Base-by-base conservation (phyloP, 2,888 invertebrate genomes). In the Harpagoxenus sublaevis region DNA sequence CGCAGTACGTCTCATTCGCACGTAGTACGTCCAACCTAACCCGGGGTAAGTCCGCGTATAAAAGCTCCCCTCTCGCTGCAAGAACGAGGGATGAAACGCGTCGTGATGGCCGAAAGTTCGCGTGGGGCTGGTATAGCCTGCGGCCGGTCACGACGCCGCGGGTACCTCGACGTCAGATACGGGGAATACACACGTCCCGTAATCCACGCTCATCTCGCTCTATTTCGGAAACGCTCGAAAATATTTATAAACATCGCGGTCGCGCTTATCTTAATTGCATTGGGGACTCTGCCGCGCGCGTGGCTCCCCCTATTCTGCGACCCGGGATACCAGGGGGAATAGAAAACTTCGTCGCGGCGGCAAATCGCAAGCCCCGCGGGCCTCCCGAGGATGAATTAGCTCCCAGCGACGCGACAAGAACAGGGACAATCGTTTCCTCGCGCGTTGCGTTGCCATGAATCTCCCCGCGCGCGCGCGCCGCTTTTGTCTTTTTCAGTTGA, bases 261-360 rank as follows among this genome's bases (percentile, higher is more conserved):
- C 70, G 82, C 74, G 87, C 92, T 92, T 93, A 93, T 93, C 93
- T 93, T 93, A 93, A 93, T 92, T 92, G 90, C 91, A 88, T 90
- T 91, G 90, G 86, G 86, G 89, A 90, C 89, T 90, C 78, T n/a
- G 23, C 23, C 23, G 86, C 35, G 35, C 90, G 87, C 83, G 86
- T 85, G 74, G 31, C 88, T 84, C 87, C 87, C 87, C 75, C 86
- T 87, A 85, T 87, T 87, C 88, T 81, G 79, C 74, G 73, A 18
- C 15, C 60, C 68, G 83, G 83, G 85, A 87, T 85, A 86, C 84
- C 89, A 70, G 68, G 55, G 89, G 88, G 89, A 91, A 90, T 89
- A 91, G 89, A 91, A 89, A 90, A 90, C 53, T 90, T 90, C 78
- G 86, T 71, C 77, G 83, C 48, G 55, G 45, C 75, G 71, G 77